Evolutionary conservation across 2,888 invertebrate species (phyloP).

Genomic region (Frankliniella fusca): DNA sequence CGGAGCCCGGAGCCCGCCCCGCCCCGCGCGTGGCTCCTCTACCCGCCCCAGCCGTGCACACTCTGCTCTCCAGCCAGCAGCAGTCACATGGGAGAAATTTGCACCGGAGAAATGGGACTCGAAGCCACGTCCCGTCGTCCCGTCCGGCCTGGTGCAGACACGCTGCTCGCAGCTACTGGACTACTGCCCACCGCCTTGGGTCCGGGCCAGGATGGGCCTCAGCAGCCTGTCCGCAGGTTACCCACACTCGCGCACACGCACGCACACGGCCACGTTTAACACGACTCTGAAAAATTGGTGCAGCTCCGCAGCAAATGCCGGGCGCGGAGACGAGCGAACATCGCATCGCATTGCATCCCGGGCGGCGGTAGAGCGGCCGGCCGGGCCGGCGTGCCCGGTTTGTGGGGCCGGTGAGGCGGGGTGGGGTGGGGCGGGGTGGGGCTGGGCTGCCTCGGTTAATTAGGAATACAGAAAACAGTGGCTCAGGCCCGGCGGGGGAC

Average conservation of each 20-base stretch:
- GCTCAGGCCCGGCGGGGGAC: neutral
- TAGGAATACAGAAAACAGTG: constrained; percentile 1
- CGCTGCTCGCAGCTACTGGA: too few species aligned
- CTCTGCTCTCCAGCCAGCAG: too few species aligned
- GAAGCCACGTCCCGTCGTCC: too few species aligned
- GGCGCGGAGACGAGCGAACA: neutral
- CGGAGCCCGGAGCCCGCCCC: neutral
- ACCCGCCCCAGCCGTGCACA: too few species aligned
- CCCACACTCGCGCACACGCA: neutral
- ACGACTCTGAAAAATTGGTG: neutral
- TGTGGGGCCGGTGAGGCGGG: neutral
- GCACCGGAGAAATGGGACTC: too few species aligned
- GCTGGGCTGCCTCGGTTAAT: constrained; percentile 1
- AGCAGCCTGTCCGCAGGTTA: neutral
- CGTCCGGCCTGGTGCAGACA: too few species aligned
- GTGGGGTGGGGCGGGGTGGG: neutral
- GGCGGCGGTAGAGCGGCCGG: neutral
- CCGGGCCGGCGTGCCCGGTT: neutral
- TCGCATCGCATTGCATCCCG: neutral
- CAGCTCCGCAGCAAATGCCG: neutral
- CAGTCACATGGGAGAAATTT: too few species aligned
- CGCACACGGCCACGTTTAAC: neutral
- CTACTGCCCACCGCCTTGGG: neutral
- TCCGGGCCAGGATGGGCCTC: neutral
- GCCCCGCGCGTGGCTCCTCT: too few species aligned